These are phyloP conservation scores for Bombycilla garrulus DNA, from an alignment of 2,113 vertebrate genomes.

Conservation along the genomic window DNA sequence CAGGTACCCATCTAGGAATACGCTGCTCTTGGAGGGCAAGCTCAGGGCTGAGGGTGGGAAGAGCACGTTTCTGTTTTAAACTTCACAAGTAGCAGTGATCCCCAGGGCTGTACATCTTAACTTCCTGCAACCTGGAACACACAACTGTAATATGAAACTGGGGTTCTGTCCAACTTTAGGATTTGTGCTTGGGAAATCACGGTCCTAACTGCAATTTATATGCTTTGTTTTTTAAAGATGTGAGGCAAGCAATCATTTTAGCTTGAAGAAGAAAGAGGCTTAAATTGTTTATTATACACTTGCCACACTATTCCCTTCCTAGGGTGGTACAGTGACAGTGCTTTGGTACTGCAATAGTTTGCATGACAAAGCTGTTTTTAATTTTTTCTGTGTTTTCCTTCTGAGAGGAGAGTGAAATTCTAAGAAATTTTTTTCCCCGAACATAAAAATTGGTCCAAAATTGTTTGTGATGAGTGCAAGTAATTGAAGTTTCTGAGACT, in stretches of 20 bases:
- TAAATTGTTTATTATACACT: neutral
- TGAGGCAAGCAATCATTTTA: neutral
- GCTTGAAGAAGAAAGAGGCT: neutral
- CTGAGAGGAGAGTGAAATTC: neutral
- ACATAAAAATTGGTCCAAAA: neutral
- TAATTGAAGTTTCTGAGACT: neutral
- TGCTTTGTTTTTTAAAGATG: neutral
- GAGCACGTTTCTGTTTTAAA: neutral
- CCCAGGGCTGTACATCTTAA: neutral
- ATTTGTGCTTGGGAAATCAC: neutral
- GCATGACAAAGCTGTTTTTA: neutral
- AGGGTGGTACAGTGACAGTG: neutral
- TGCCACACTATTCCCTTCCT: neutral
- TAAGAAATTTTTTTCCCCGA: neutral
- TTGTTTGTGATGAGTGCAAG: neutral
- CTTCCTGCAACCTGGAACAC: neutral
- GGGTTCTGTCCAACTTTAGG: neutral
- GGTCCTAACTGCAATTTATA: neutral
- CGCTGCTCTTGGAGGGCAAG: neutral
- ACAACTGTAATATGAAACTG: neutral
- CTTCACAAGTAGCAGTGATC: neutral
- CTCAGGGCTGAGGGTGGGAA: neutral
- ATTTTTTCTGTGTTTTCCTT: neutral
- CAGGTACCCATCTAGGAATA: neutral
- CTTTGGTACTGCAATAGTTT: neutral